Conservation (phyloP, 92 coral and sea anemone genomes). For the Parazoanthus swiftii region DNA sequence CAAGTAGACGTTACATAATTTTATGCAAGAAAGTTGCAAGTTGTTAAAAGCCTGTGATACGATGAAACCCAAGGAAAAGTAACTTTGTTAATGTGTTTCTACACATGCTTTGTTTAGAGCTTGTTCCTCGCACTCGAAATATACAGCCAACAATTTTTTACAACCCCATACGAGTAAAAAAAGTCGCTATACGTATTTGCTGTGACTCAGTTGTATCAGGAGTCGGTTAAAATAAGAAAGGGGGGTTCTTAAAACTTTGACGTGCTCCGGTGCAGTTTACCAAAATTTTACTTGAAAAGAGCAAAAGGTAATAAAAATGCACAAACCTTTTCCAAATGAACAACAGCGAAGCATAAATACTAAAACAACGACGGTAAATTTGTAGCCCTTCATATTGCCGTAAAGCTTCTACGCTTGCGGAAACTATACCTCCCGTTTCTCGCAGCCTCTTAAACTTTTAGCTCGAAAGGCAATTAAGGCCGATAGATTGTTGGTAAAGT, state of each 20-base stretch:
- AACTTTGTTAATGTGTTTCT: background rate
- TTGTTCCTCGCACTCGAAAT: background rate
- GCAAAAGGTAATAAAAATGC: background rate
- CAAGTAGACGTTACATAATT: background rate
- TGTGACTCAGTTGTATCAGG: background rate
- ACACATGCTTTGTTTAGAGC: background rate
- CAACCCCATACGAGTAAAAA: background rate
- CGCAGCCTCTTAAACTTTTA: background rate
- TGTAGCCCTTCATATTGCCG: slow-evolving; percentile 10
- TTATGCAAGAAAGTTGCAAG: slow-evolving; percentile 2
- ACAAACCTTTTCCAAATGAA: slow-evolving; percentile 39
- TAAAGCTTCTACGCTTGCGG: slow-evolving; percentile 7
- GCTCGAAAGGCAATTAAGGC: slow-evolving; percentile 34
- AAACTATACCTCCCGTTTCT: slow-evolving; percentile 12
- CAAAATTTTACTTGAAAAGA: background rate
- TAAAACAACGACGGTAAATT: background rate
- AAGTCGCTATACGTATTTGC: background rate
- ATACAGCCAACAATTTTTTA: background rate
- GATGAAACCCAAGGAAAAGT: background rate
- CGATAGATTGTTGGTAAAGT: slow-evolving; percentile 31
- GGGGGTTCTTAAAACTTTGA: background rate
- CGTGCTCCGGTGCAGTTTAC: background rate
- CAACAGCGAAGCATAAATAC: background rate
- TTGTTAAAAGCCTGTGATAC: background rate
- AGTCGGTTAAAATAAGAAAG: background rate